A percentile compares a stretch with the other conserved stretches of the same genome.
phyloP scores from a whole-genome alignment of 2,888 invertebrate species.

The Machimus atricapillus region DNA sequence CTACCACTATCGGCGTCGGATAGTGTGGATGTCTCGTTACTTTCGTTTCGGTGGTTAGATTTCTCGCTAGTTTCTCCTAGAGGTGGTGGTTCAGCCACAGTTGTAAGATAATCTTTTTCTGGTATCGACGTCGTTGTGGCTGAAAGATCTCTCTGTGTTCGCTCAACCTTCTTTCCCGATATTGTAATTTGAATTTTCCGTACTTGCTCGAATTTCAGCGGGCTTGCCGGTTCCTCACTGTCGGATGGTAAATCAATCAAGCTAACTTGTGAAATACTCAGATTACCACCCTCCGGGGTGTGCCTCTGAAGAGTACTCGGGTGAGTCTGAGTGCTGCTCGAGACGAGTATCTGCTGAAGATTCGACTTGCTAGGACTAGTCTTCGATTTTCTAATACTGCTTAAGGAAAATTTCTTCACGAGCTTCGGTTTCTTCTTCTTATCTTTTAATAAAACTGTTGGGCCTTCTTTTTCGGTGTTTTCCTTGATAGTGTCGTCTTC shows the following conservation, averaged over 20 bases:
- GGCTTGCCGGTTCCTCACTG: constrained; percentile 44
- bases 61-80: constrained; percentile 22
- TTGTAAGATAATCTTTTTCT: constrained; percentile 47
- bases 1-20: constrained; percentile 23
- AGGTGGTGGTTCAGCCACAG: constrained; percentile 27
- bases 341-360: constrained; percentile 36
- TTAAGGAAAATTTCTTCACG: constrained; percentile 53
- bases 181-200: constrained; percentile 59
- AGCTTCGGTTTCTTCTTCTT: constrained; percentile 56
- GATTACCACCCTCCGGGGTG: constrained; percentile 34
- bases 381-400: constrained; percentile 2
- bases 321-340: constrained; percentile 50
- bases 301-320: constrained; percentile 48
- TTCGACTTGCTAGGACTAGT: background rate
- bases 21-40: constrained; percentile 16
- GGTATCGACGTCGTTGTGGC: constrained; percentile 54
- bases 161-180: constrained; percentile 58
- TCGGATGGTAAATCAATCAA: constrained; percentile 40
- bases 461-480: background rate
- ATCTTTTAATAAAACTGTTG: constrained; percentile 7
- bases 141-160: constrained; percentile 50
- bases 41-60: constrained; percentile 2
- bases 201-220: constrained; percentile 50
- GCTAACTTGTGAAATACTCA: constrained; percentile 43
- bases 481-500: background rate